phyloP scores from a whole-genome alignment of 2,888 invertebrate species.

The Eupeodes latifasciatus region DNA sequence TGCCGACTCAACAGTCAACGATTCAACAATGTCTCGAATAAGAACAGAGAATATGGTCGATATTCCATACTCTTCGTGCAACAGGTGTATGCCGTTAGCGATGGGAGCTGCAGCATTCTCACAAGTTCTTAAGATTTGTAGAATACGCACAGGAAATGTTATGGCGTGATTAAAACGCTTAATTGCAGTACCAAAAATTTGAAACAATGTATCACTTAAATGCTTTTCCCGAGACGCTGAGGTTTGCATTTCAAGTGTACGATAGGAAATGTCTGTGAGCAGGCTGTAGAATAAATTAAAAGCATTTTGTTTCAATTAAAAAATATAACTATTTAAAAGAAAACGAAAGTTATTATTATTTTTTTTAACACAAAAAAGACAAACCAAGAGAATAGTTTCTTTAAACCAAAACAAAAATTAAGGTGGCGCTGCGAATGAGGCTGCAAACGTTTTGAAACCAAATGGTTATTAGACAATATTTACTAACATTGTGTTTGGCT shows the following conservation, averaged over 20 bases:
- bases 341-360: too few species aligned
- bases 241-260: slow-evolving; percentile 82
- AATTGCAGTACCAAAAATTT: slow-evolving; percentile 92
- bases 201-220: slow-evolving; percentile 89
- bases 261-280: slow-evolving; percentile 83
- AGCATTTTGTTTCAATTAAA: background rate
- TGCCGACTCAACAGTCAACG: slow-evolving; percentile 80
- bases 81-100: slow-evolving; percentile 81
- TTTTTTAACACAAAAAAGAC: too few species aligned
- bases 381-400: too few species aligned
- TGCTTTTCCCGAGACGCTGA: slow-evolving; percentile 86
- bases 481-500: too few species aligned
- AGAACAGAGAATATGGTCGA: slow-evolving; percentile 82
- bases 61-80: slow-evolving; percentile 83
- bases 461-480: too few species aligned
- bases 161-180: slow-evolving; percentile 93
- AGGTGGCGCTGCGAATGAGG: too few species aligned
- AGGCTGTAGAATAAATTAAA: slow-evolving; percentile 77
- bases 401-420: too few species aligned
- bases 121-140: slow-evolving; percentile 85
- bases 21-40: slow-evolving; percentile 82
- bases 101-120: slow-evolving; percentile 81
- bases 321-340: too few species aligned
- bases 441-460: too few species aligned
- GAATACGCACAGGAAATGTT: slow-evolving; percentile 90